These are phyloP conservation scores for Excalfactoria chinensis DNA, from an alignment of 2,113 vertebrate species.

Conservation along the genomic window DNA sequence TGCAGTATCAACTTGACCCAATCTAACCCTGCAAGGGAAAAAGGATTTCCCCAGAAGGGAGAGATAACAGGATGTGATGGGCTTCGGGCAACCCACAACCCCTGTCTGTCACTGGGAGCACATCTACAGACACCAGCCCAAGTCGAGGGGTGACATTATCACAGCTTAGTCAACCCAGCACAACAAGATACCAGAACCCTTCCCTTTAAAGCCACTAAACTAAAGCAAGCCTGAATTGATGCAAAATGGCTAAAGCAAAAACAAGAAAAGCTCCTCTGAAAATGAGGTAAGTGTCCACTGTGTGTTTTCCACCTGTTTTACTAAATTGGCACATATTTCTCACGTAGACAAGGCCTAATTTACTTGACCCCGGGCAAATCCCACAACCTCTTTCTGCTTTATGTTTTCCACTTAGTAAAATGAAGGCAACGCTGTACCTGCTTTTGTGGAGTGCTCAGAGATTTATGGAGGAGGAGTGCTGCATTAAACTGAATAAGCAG, in stretches of 20 bases:
- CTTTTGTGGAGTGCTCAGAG: not conserved
- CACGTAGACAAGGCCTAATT: not conserved
- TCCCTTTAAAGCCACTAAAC: fast-evolving
- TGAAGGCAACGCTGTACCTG: fast-evolving
- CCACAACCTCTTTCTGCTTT: not conserved
- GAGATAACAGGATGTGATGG: not conserved
- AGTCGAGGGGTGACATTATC: not conserved
- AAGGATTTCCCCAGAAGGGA: not conserved
- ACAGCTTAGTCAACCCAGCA: not conserved
- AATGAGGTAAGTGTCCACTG: conserved; percentile 3
- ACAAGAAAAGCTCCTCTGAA: not conserved
- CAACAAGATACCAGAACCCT: not conserved
- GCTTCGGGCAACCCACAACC: not conserved
- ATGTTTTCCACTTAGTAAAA: not conserved
- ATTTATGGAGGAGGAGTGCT: conserved; percentile 30
- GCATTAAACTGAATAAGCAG: not conserved
- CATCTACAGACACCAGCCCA: not conserved
- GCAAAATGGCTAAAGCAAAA: fast-evolving
- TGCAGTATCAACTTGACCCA: not conserved
- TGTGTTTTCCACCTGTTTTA: conserved; percentile 45
- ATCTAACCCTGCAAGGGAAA: not conserved
- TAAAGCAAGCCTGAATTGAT: not conserved
- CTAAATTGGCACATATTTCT: conserved; percentile 1
- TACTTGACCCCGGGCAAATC: conserved; percentile 13
- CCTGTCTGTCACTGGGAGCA: not conserved